Evolutionary conservation across 2,797 vertebrate genomes (phyloP).

Genomic region (Pogonophryne albipinna): DNA sequence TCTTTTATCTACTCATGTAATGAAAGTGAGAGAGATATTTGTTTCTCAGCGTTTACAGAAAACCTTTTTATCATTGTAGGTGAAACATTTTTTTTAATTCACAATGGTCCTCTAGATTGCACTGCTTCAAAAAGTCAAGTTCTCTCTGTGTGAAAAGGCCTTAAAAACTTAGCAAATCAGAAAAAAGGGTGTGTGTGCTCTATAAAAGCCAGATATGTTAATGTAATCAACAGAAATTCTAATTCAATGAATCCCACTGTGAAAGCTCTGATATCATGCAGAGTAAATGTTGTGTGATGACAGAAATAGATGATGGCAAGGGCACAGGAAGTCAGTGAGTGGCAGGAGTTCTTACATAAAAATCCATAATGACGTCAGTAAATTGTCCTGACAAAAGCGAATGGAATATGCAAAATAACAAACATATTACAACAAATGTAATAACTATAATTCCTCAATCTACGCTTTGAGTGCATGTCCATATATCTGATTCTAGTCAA

Average conservation of each 20-base stretch:
- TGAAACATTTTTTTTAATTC: neutral
- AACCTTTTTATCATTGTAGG: neutral
- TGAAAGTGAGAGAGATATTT: constrained; percentile 11
- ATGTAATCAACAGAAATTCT: constrained; percentile 45
- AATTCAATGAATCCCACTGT: constrained; percentile 24
- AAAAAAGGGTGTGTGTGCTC: neutral
- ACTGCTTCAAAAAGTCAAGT: neutral
- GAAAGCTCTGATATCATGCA: constrained; percentile 21
- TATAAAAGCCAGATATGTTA: constrained; percentile 31
- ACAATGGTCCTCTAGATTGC: constrained; percentile 5
- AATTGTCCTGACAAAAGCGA: neutral
- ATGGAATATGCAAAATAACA: neutral
- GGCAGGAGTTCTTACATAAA: too few species aligned
- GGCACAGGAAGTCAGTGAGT: too few species aligned
- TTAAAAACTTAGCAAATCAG: constrained; percentile 2
- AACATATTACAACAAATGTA: neutral
- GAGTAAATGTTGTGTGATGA: constrained; percentile 15
- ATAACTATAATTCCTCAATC: neutral
- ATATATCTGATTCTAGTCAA: neutral
- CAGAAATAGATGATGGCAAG: neutral
- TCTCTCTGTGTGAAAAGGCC: neutral
- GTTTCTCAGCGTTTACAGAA: constrained; percentile 12
- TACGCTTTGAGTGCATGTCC: neutral
- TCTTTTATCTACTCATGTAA: constrained; percentile 24
- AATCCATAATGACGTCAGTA: too few species aligned